Base-by-base conservation (phyloP, 23 tunicate genomes). In the Styela plicata region DNA sequence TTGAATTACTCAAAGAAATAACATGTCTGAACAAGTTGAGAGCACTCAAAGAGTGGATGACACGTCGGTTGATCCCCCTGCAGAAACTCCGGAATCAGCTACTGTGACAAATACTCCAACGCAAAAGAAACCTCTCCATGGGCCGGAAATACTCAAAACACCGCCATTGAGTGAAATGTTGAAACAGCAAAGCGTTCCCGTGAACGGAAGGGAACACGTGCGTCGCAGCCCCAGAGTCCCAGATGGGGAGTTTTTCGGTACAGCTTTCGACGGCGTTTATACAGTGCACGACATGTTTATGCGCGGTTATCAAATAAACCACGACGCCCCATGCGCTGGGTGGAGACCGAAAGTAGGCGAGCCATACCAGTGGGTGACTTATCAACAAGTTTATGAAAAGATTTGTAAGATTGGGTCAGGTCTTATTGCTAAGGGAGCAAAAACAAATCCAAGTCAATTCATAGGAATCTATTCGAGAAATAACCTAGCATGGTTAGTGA, bases 291-390 rank as follows among this genome's bases (percentile, higher is more conserved):
- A 76, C 65, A 76, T 76, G 81, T 76, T 76, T 44, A 22, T 76
- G 24, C 33, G 19, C 17, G 81, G 81, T 13, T 52, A 44, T 25
- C 37, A 76, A 24, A 33, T 83, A 32, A 34, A 80, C 85, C 89
- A 88, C 24, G 79, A 70, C 27, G 87, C 86, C 2, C 93, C 84
- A 25, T 93, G 98, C 36, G 36, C 85, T 3, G 98, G 98, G 1
- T 84, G 86, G 85, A 66, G 98, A 61, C 93, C 98, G 22, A 37
- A 31, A 10, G 79, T 89, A 0, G 74, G 33, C 20, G 52, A 70
- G 22, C 87, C 89, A 30, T 93, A 74, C 70, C 16, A 64, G 31
- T 93, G 98, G 98, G 63, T 93, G 31, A 80, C 93, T 0, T 82
- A 37, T 69, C 63, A 25, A 64, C 34, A 82, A 63, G 30, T 82